A percentile compares a stretch with the other conserved stretches of the same genome.
These are phyloP conservation scores for Lagodon rhomboides DNA, from an alignment of 2,797 vertebrate genomes.

Conservation along the genomic window DNA sequence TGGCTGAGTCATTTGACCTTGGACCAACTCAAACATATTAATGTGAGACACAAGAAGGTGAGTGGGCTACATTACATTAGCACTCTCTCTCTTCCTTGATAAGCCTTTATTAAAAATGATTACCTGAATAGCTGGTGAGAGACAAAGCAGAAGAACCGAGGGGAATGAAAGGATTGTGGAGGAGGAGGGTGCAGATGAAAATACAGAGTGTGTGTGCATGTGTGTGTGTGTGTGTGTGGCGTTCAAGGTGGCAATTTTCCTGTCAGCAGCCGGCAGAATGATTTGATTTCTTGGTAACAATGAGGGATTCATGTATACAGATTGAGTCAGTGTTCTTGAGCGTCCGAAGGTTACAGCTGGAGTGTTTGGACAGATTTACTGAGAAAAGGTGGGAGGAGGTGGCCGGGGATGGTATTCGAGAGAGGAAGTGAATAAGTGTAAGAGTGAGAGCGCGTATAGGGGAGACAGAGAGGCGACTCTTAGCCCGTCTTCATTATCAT, in stretches of 20 bases:
- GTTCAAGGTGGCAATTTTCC: conserved; percentile 73
- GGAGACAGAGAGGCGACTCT: conserved; percentile 17
- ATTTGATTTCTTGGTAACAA: conserved; percentile 78
- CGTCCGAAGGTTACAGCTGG: conserved; percentile 74
- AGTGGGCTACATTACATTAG: conserved; percentile 63
- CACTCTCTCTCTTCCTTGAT: conserved; percentile 44
- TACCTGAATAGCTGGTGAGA: conserved; percentile 31
- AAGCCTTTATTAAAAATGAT: conserved; percentile 69
- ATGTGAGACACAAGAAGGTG: conserved; percentile 59
- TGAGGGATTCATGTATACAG: conserved; percentile 76
- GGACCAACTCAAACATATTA: conserved; percentile 59
- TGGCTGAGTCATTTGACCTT: conserved; percentile 74
- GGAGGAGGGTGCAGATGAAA: conserved; percentile 48
- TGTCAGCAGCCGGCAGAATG: conserved; percentile 71
- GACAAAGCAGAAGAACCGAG: conserved; percentile 30
- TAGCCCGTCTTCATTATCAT: conserved; percentile 68
- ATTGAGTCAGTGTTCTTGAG: conserved; percentile 78
- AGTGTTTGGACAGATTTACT: conserved; percentile 69
- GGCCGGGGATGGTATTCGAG: background rate
- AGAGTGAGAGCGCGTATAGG: background rate
- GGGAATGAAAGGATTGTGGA: conserved; percentile 32
- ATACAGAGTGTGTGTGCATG: conserved; percentile 27
- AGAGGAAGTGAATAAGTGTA: background rate
- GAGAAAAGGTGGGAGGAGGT: conserved; percentile 20
- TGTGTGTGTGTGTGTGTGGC: conserved; percentile 27